Evolutionary conservation across 1,140 invertebrate species (phyloP).

Genomic region (Scaptodrosophila lebanonensis): DNA sequence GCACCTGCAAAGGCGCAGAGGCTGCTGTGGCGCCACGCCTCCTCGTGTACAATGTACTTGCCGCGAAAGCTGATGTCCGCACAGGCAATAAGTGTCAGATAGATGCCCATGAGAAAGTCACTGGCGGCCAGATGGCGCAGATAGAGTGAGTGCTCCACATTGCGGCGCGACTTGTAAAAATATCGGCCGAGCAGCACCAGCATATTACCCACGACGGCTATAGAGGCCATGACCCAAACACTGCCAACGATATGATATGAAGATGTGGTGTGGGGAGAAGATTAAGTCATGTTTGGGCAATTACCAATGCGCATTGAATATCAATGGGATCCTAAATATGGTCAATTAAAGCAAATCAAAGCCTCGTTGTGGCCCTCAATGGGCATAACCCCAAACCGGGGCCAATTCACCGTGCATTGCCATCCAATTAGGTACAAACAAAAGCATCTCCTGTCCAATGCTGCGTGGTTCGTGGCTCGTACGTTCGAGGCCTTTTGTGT

Average conservation of each 20-base stretch:
- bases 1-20: slow-evolving; percentile 79
- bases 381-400: neutral
- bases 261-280: neutral
- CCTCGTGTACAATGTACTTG: slow-evolving; percentile 80
- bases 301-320: slow-evolving; percentile 33
- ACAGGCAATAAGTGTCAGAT: slow-evolving; percentile 82
- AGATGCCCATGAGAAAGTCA: slow-evolving; percentile 85
- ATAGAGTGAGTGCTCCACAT: slow-evolving; percentile 81
- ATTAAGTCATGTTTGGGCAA: neutral
- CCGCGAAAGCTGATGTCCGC: slow-evolving; percentile 81
- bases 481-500: too few relatives aligned
- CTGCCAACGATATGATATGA: slow-evolving; percentile 55
- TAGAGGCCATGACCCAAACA: slow-evolving; percentile 83
- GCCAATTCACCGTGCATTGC: too few relatives aligned
- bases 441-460: too few relatives aligned
- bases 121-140: slow-evolving; percentile 82
- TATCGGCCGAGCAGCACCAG: slow-evolving; percentile 82
- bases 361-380: neutral
- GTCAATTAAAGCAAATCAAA: slow-evolving; percentile 64
- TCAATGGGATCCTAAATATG: slow-evolving; percentile 52
- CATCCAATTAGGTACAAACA: slow-evolving; percentile 35
- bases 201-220: slow-evolving; percentile 82
- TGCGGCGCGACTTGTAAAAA: slow-evolving; percentile 76
- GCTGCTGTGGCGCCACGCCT: slow-evolving; percentile 80
- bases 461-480: too few relatives aligned